phyloP scores from a whole-genome alignment of 1,140 invertebrate species.

The Drosophila arawakana region DNA sequence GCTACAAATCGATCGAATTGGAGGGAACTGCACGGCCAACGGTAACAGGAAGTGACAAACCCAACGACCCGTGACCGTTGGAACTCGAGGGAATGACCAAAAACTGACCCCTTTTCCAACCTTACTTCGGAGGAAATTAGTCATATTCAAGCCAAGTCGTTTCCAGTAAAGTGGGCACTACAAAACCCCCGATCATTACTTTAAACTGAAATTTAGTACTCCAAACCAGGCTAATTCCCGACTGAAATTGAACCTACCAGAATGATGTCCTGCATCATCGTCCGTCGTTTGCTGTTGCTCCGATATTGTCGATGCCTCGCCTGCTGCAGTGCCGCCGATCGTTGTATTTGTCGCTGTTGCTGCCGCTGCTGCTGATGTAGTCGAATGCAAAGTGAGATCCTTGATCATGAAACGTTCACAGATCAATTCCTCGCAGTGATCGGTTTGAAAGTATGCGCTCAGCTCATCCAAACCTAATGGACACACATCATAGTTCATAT shows the following conservation, averaged over 20 bases:
- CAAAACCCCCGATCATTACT: too few relatives aligned
- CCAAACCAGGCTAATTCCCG: too few relatives aligned
- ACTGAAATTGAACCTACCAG: constrained; percentile 46
- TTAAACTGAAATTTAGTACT: too few relatives aligned
- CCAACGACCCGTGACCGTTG: constrained; percentile 32
- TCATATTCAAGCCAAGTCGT: too few relatives aligned
- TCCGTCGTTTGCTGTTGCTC: constrained; percentile 50
- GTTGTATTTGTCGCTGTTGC: background rate
- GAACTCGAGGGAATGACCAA: background rate
- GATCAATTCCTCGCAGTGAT: constrained; percentile 78
- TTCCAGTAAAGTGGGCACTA: too few relatives aligned
- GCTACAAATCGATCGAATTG: constrained; percentile 25
- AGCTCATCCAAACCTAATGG: constrained; percentile 74
- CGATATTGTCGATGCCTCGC: constrained; percentile 13
- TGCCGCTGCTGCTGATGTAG: background rate
- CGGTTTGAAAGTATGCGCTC: constrained; percentile 77
- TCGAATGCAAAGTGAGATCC: constrained; percentile 59
- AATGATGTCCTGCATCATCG: constrained; percentile 84
- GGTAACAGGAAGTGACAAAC: constrained; percentile 20
- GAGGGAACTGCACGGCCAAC: background rate
- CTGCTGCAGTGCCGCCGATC: constrained; percentile 10
- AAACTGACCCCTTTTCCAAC: background rate
- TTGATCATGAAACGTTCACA: constrained; percentile 80
- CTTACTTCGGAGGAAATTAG: too few relatives aligned
- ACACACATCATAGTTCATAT: constrained; percentile 74